Evolutionary conservation across 2,797 vertebrate species (phyloP), one percentile per base, ranked within the genome.

Genomic region (Yasuhikotakia modesta): DNA sequence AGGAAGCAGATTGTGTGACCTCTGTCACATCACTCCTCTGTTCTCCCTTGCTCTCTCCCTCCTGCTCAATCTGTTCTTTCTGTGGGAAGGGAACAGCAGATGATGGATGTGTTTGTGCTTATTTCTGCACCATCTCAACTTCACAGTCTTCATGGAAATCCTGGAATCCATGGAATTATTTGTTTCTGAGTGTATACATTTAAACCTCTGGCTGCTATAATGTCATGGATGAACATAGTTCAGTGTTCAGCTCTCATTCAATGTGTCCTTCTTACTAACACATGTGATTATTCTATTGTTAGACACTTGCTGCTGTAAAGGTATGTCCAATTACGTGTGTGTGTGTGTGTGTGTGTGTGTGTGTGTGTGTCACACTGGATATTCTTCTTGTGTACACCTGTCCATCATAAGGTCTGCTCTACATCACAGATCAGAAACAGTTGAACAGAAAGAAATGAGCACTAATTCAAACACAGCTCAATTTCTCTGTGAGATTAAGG

Each of bases 311-410:
- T 70, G 32, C 46, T 69, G 55, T 64, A 61, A 81, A 50, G 68
- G 73, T 43, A 77, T 60, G 79, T 61, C 79, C 79, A 81, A 81
- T 81, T 81, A 81, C 74, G 73, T 73, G 77, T 22, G 21, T 72
- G 73, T 39, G 48, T 72, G 64, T 45, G 55, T 61, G 65, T 63
- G 64, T 30, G 57, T 30, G 48, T 71, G 76, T 53, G 66, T 48
- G 73, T 27, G 5, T 70, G 65, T 71, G 39, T 53, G 43, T 73
- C 58, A 66, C 32, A 45, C 43, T 10, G 5, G 43, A 45, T 13
- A 11, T 11, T 45, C 4, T 45, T 45, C 43, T 12, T 45, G 43
- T 45, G 43, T 45, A 45, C 43, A 45, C 30, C 2, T 32, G 30
- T 5, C 30, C 30, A 32, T 2, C 5, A 32, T 32, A 5, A 32